Evolutionary conservation across 1,140 invertebrate genomes (phyloP).

Genomic region (Meloidogyne floridensis): DNA sequence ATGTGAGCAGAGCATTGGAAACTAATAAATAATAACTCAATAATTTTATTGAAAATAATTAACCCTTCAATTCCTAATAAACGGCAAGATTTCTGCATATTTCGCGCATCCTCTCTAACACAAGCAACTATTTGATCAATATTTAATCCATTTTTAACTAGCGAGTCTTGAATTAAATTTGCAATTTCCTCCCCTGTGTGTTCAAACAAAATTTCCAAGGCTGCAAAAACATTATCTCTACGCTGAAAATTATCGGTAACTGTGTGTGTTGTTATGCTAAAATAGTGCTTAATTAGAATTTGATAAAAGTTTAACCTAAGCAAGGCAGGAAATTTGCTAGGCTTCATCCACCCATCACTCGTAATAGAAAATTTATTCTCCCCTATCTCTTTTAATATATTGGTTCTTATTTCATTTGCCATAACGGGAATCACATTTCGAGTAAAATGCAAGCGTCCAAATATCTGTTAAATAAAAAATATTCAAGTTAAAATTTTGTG

Average conservation of each 20-base stretch:
- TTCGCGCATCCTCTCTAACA: background rate
- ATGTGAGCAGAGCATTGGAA: constrained; percentile 8
- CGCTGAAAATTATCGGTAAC: background rate
- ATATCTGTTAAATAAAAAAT: background rate
- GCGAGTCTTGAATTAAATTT: background rate
- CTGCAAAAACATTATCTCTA: background rate
- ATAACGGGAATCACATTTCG: background rate
- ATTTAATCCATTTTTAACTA: background rate
- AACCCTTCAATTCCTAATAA: background rate
- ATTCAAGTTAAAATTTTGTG: background rate
- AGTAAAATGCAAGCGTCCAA: background rate
- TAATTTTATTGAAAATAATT: no score
- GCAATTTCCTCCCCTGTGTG: constrained; percentile 12
- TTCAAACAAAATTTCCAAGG: constrained; percentile 3
- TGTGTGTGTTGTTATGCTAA: constrained; percentile 2
- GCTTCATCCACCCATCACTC: background rate
- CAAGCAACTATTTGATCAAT: background rate
- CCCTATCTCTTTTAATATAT: background rate
- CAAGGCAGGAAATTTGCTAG: constrained; percentile 8
- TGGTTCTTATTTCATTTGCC: constrained; percentile 6
- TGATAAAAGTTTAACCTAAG: background rate
- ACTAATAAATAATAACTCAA: background rate
- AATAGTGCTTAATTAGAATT: background rate
- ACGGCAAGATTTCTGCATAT: constrained; percentile 13
- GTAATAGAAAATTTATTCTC: constrained; percentile 5